phyloP scores from a whole-genome alignment of 2,113 vertebrate genomes.

The Tauraco erythrolophus region DNA sequence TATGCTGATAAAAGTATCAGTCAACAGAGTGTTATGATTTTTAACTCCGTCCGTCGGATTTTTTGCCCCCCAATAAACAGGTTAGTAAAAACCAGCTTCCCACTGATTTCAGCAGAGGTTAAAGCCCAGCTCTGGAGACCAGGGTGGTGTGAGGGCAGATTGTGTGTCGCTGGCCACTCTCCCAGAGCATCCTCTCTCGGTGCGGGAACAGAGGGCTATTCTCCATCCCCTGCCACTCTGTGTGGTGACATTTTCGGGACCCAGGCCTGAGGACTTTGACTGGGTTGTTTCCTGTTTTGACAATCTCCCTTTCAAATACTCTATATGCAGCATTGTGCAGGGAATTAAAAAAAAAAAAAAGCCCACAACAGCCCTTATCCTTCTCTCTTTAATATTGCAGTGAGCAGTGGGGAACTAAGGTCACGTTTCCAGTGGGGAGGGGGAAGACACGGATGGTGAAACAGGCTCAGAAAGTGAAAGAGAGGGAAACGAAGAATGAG shows the following conservation, averaged over 20 bases:
- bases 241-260: background rate
- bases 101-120: background rate
- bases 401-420: background rate
- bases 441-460: background rate
- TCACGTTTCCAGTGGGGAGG: background rate
- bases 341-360: background rate
- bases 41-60: background rate
- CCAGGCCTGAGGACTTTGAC: background rate
- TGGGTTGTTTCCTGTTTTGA: slow-evolving; percentile 32
- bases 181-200: background rate
- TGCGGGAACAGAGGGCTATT: background rate
- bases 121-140: background rate
- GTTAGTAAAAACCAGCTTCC: background rate
- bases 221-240: background rate
- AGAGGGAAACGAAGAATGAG: background rate
- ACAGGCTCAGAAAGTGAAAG: background rate
- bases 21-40: background rate
- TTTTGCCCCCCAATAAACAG: background rate
- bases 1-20: background rate
- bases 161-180: fast-evolving
- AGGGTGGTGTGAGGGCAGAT: background rate
- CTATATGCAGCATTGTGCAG: background rate
- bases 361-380: background rate
- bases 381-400: background rate
- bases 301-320: background rate